A percentile compares a stretch with the other conserved stretches of the same genome.
phyloP scores from a whole-genome alignment of 2,888 invertebrate genomes.

The Pterobdella sp. region DNA sequence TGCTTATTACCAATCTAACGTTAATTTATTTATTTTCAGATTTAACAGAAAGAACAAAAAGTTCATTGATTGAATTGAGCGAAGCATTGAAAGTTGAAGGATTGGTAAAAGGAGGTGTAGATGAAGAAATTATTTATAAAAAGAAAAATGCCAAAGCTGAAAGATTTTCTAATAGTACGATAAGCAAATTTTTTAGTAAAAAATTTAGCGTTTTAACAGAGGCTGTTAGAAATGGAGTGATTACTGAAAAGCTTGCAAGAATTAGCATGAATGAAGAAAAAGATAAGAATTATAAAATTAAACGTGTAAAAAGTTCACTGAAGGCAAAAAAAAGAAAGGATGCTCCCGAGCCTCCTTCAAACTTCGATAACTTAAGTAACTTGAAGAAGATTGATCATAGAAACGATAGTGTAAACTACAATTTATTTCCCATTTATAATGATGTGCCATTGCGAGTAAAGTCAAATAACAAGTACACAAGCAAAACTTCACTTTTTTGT shows the following conservation, averaged over 20 bases:
- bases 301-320: neutral
- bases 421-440: neutral
- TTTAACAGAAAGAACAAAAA: constrained; percentile 1
- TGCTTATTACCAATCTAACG: too few species aligned
- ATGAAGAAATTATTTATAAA: neutral
- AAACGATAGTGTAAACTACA: too few species aligned
- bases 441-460: too few species aligned
- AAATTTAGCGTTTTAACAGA: neutral
- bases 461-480: neutral
- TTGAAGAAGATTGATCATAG: neutral
- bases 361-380: neutral
- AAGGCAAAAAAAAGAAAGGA: neutral
- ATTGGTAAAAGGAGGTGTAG: neutral
- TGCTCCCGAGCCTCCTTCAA: neutral
- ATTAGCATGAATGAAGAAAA: neutral
- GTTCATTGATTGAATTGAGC: neutral
- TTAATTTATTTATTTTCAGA: too few species aligned
- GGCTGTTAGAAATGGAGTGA: neutral
- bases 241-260: neutral
- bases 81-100: neutral
- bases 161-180: neutral
- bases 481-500: neutral
- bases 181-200: constrained; percentile 5
- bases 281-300: neutral
- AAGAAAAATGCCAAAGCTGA: neutral